These are phyloP conservation scores for Caenorhabditis angaria DNA, from an alignment of 2,888 invertebrate species.

Conservation along the genomic window DNA sequence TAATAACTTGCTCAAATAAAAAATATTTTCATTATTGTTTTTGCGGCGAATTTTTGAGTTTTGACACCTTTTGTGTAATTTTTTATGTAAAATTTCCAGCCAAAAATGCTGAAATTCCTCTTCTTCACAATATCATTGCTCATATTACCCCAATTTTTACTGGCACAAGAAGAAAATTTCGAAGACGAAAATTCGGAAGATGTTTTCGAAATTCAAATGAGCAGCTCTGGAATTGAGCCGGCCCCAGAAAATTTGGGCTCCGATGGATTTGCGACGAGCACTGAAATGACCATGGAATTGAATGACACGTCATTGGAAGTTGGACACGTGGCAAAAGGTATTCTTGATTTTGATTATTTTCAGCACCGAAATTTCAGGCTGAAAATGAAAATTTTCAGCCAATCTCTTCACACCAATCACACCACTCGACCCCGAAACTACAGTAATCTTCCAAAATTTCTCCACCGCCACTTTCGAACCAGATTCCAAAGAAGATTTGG, in stretches of 20 bases:
- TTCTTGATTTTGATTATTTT: not conserved
- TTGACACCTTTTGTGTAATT: too few relatives aligned
- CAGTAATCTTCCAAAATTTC: slow-evolving; percentile 21
- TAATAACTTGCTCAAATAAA: too few relatives aligned
- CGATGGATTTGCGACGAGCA: not conserved
- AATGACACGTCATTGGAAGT: slow-evolving; percentile 2
- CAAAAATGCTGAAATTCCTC: too few relatives aligned
- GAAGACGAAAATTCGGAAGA: not conserved
- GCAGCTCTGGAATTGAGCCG: too few relatives aligned
- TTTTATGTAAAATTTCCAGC: too few relatives aligned
- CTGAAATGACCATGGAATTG: not conserved
- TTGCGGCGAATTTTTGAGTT: too few relatives aligned
- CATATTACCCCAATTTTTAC: too few relatives aligned
- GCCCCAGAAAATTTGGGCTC: too few relatives aligned
- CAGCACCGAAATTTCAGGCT: not conserved
- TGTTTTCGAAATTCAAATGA: not conserved
- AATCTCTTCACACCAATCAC: slow-evolving; percentile 28
- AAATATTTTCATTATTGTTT: too few relatives aligned
- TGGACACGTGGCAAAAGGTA: not conserved
- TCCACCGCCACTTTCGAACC: slow-evolving; percentile 32
- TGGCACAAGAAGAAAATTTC: slow-evolving; percentile 2
- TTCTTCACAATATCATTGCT: too few relatives aligned
- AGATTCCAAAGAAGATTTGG: slow-evolving; percentile 25
- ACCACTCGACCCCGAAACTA: slow-evolving; percentile 12
- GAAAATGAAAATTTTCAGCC: not conserved